Base-by-base conservation (phyloP, 2,888 invertebrate genomes). In the Euphydryas editha region DNA sequence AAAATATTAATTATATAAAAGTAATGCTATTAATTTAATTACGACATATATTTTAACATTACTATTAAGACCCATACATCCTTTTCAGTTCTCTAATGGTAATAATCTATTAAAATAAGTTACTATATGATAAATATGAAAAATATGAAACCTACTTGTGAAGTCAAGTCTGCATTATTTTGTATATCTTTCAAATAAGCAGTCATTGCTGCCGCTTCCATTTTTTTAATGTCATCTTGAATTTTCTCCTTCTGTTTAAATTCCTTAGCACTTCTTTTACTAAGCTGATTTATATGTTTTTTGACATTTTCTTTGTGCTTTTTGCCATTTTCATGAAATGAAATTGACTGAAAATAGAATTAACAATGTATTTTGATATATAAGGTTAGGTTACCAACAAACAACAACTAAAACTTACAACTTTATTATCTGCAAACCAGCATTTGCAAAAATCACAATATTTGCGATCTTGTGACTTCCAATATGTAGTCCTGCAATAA, bases 381-480 rank as follows among this genome's bases (percentile, higher is more conserved):
- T 1, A 20, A 47, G 8, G 8, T 18, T 20, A 47, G 7, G 47
- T 20, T 47, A 47, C 4, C 7, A 18, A 18, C 11, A 20, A 20
- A 7, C 6, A 4, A 11, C 2, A 30, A 30, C 5, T 44, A 15
- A 20, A 67, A 92, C 94, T 94, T 90, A 96, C 96, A 62, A 98
- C 97, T 94, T 98, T 98, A 84, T 99, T 99, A 87, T 99, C 99
- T 62, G 98, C 97, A 78, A 98, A 97, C 99, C 99, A 99, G 83
- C 99, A 99, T 88, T 99, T 99, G 91, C 99, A 99, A 88, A 98
- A 98, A 76, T 99, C 98, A 83, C 99, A 99, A 86, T 96, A 99
- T 86, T 99, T 99, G 71, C 97, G 95, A 0, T 97, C 97, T 81
- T 98, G 97, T 24, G 99, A 99, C 86, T 98, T 98, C 99, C 99